Percentiles rank a stretch among this genome's conserved stretches.
phyloP scores from a whole-genome alignment of 37 sponge, comb jelly and placozoan genomes.

The Eunapius fragilis region DNA sequence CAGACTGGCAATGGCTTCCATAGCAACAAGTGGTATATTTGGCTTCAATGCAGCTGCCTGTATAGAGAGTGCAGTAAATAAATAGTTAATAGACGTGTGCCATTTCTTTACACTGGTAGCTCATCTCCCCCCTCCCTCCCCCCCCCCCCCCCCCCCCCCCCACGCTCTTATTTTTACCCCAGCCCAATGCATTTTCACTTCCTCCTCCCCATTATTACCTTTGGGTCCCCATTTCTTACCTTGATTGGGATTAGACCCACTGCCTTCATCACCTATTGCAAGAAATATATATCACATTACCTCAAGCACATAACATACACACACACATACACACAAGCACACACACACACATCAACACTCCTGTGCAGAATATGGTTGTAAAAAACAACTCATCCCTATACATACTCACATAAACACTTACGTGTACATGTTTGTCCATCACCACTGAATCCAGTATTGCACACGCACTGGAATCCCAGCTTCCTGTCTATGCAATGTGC shows the following conservation, averaged over 20 bases:
- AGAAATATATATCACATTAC: background rate
- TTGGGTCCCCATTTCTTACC: background rate
- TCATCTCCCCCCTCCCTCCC: background rate
- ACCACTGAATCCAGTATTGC: background rate
- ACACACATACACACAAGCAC: background rate
- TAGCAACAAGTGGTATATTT: background rate
- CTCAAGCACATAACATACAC: background rate
- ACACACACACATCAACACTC: background rate
- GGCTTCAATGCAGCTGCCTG: background rate
- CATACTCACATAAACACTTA: background rate
- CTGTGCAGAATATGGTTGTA: background rate
- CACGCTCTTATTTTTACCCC: background rate
- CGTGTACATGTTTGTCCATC: background rate
- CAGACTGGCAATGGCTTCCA: background rate
- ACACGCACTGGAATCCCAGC: background rate
- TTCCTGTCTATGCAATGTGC: background rate
- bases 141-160: background rate
- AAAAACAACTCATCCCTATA: background rate
- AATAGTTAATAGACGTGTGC: too few relatives aligned
- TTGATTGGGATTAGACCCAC: background rate
- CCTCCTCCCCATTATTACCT: background rate
- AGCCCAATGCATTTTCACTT: too few relatives aligned
- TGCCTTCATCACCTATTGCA: background rate
- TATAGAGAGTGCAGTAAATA: background rate
- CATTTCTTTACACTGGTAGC: background rate